Base-by-base conservation (phyloP, 2,888 invertebrate species). In the Lithophane leautieri region DNA sequence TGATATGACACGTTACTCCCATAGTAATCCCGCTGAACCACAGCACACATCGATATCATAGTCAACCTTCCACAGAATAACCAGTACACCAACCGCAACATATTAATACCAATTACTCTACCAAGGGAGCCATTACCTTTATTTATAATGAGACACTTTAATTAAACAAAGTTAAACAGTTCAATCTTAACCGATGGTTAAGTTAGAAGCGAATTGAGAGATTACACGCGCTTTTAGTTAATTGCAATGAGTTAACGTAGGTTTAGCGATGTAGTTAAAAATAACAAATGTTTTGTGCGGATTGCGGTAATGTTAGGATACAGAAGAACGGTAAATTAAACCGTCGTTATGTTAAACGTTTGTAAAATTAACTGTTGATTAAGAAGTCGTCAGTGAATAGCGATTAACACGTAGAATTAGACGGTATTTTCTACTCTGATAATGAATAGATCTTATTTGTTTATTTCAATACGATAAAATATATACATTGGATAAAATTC, bases 71-170 rank as follows among this genome's bases (percentile, higher is more conserved):
- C 54, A 66, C 63, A 61, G 0, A 62, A 70, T 50, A 61, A 66
- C 40, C 76, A 62, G 62, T 62, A 66, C 25, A 71, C 40, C 25
- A 76, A 78, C 63, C 60, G 28, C 70, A 62, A 76, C 76, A 78
- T 76, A 78, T 78, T 76, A 52, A 79, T 76, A 69, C 71, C 71
- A 84, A 82, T 82, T 85, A 82, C 86, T 79, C 70, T 72, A 50
- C 73, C 78, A 12, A 62, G 66, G 66, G 62, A 66, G 22, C 44
- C 50, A 66, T 81, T 78, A 56, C 54, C 54, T 65, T 82, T 85
- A 76, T 82, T 86, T 78, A 78, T 76, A 86, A 84, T 67, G 60
- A 78, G 78, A 76, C 78, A 81, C 34, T 85, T 85, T 78, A 85
- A 86, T 85, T 86, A 81, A 78, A 74, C 78, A 34, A 71, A 72